Conservation (phyloP, 2,113 vertebrate genomes). For the Mormyrus iriodes region DNA sequence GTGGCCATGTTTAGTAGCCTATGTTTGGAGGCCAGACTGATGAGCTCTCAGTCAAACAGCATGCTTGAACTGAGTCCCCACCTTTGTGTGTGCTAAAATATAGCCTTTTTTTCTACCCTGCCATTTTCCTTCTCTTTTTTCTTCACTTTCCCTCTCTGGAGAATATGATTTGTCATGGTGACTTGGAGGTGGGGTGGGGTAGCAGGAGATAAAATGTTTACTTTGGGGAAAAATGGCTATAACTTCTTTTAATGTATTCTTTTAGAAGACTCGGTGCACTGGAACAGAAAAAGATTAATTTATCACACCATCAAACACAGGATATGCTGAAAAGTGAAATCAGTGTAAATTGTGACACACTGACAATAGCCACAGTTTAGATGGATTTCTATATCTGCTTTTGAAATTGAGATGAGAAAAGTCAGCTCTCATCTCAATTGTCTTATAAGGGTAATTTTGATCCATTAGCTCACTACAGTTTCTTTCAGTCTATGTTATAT, state of each 20-base stretch:
- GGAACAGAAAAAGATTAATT: constrained; percentile 74
- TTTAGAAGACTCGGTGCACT: constrained; percentile 68
- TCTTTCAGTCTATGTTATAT: constrained; percentile 57
- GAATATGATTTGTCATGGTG: constrained; percentile 69
- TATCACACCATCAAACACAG: constrained; percentile 75
- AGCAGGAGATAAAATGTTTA: constrained; percentile 60
- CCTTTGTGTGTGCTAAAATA: constrained; percentile 28
- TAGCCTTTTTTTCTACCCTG: constrained; percentile 19
- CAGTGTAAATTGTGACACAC: constrained; percentile 66
- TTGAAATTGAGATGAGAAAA: constrained; percentile 61
- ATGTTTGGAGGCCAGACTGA: background rate
- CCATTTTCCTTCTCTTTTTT: constrained; percentile 20
- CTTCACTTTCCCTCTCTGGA: constrained; percentile 48
- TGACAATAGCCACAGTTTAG: constrained; percentile 51
- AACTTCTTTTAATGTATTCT: constrained; percentile 67
- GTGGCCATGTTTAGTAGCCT: background rate
- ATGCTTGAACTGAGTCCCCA: background rate
- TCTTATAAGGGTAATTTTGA: constrained; percentile 67
- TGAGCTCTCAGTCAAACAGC: background rate
- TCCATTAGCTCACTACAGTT: constrained; percentile 64
- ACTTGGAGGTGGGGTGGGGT: constrained; percentile 55
- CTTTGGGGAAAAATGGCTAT: constrained; percentile 47
- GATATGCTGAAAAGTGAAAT: constrained; percentile 65
- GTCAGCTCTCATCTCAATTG: constrained; percentile 66
- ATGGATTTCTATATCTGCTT: constrained; percentile 69